Conservation (phyloP, 1,140 invertebrate genomes). For the Pseudobourletiella spinata region DNA sequence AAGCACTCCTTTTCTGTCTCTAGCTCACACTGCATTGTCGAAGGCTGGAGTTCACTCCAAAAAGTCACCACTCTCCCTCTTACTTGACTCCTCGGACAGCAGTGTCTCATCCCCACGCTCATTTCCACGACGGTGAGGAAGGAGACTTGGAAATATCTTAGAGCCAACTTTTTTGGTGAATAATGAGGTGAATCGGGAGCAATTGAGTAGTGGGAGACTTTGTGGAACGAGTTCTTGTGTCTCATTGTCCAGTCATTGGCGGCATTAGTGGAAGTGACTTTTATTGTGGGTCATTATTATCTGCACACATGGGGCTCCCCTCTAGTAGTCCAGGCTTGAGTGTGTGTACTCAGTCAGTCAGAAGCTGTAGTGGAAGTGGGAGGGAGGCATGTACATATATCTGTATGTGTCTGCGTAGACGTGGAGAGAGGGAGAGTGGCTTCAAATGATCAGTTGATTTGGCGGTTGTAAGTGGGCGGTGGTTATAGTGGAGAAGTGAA, state of each 20-base stretch:
- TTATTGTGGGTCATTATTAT: neutral
- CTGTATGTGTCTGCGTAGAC: too few relatives aligned
- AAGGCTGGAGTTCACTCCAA: conserved; percentile 25
- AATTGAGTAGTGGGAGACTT: neutral
- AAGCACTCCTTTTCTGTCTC: conserved; percentile 21
- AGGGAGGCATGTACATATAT: too few relatives aligned
- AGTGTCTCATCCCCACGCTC: too few relatives aligned
- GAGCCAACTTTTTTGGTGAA: neutral
- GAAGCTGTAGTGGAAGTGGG: too few relatives aligned
- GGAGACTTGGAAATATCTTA: neutral
- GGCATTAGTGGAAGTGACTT: neutral
- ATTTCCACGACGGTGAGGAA: neutral
- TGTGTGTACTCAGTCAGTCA: too few relatives aligned
- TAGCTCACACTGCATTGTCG: conserved; percentile 25
- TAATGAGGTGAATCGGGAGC: neutral
- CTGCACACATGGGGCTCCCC: neutral
- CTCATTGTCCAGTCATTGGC: neutral
- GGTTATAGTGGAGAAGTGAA: too few relatives aligned
- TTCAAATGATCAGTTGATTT: too few relatives aligned
- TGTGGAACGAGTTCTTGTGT: neutral
- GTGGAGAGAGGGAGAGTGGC: too few relatives aligned
- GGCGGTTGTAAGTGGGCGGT: too few relatives aligned
- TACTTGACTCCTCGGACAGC: conserved; percentile 4
- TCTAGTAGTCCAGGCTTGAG: too few relatives aligned
- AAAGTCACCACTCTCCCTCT: conserved; percentile 15